Evolutionary conservation across 2,797 vertebrate genomes (phyloP).

Genomic region (Melanotaenia boesemani): DNA sequence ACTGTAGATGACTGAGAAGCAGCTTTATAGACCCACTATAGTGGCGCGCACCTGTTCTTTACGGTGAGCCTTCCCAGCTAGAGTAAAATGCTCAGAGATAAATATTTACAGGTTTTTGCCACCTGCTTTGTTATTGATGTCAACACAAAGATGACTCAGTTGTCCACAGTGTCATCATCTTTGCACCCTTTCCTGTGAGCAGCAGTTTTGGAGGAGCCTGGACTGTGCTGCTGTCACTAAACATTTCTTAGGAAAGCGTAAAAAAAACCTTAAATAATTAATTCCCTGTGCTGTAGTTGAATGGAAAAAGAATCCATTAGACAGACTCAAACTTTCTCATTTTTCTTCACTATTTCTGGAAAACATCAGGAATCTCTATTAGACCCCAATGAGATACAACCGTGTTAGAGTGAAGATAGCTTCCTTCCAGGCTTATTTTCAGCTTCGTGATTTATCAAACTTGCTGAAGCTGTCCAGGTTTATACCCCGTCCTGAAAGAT

Average conservation of each 20-base stretch:
- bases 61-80: not conserved
- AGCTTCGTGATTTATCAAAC: conserved; percentile 52
- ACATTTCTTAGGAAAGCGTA: conserved; percentile 20
- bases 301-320: conserved; percentile 39
- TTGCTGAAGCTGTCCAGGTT: conserved; percentile 36
- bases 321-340: conserved; percentile 34
- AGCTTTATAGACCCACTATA: no score
- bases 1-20: no score
- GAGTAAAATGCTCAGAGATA: not conserved
- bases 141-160: not conserved
- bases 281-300: conserved; percentile 11
- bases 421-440: conserved; percentile 44
- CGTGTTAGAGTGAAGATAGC: conserved; percentile 42
- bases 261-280: conserved; percentile 22
- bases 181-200: not conserved
- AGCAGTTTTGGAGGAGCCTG: not conserved
- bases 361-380: conserved; percentile 14
- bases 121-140: not conserved
- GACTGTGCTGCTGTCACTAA: not conserved
- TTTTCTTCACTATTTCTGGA: conserved; percentile 17
- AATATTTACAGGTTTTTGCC: not conserved
- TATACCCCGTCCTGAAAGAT: conserved; percentile 42
- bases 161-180: not conserved
- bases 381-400: conserved; percentile 29
- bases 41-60: no score